A percentile compares a stretch with the other conserved stretches of the same genome.
phyloP scores from a whole-genome alignment of 2,797 vertebrate genomes.

The Orientallactaga sibirica region DNA sequence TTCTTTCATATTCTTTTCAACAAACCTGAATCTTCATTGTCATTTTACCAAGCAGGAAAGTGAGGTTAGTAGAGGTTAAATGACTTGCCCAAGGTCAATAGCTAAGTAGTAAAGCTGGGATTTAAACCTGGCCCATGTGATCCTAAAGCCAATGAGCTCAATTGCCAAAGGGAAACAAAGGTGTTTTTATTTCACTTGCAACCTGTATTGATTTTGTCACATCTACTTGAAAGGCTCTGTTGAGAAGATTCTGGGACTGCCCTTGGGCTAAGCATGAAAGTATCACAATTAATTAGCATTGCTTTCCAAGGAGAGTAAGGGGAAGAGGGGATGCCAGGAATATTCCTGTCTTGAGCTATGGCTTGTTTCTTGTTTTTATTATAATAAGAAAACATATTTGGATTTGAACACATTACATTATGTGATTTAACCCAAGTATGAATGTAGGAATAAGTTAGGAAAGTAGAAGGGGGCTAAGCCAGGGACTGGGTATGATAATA shows the following conservation, averaged over 20 bases:
- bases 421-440: no score
- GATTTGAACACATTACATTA: no score
- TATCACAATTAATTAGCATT: background rate
- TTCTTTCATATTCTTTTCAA: background rate
- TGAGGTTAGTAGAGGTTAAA: background rate
- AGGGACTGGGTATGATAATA: no score
- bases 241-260: slow-evolving; percentile 3
- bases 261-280: background rate
- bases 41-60: background rate
- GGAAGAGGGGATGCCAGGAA: no score
- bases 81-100: background rate
- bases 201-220: background rate
- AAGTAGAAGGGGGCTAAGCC: no score
- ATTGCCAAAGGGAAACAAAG: background rate
- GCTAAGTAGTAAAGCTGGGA: background rate
- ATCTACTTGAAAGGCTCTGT: background rate
- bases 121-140: background rate
- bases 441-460: no score
- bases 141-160: background rate
- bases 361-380: background rate
- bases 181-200: slow-evolving; percentile 1
- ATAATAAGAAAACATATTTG: background rate
- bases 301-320: background rate
- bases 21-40: background rate
- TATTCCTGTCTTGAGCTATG: background rate